Evolutionary conservation across 2,888 invertebrate genomes (phyloP), one percentile per base, ranked within the genome.

Genomic region (Drosophila imparisetae): DNA sequence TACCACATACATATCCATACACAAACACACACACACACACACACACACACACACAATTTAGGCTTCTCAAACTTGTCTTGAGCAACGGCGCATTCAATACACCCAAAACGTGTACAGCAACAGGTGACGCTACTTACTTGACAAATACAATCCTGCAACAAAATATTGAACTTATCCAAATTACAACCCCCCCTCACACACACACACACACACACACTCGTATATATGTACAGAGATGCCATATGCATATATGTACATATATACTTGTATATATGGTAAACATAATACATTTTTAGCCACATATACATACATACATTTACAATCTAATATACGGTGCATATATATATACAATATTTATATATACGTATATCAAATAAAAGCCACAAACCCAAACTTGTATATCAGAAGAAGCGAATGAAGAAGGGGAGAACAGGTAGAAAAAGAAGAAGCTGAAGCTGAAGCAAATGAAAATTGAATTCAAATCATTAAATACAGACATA

Each of bases 1-100:
- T 82, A 74, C 50, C 55, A 62, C 83, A 81, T 75, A 80, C 82
- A 83, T 76, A 83, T 80, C 80, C 65, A 66, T 66, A 81, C 59
- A 63, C 53, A 45, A 18, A 55, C 38, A 72, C 64, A 62, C 27
- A 30, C 11, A 40, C 32, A 55, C 32, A 54, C 38, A n/a, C 15
- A 32, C 21, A 50, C 24, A 67, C n/a, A 48, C 4, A 18, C 6
- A 61, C 15, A 45, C n/a, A 45, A 27, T 42, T 49, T 38, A 55
- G 71, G 61, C 72, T 73, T 60, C 45, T 68, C 48, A 69, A 57
- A 54, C 68, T 68, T 75, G 55, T 49, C 52, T 24, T 36, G 30
- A 30, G 18, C 18, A 30, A 24, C 15, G 24, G 45, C 15, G 21
- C 38, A 38, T 38, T 18, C 21, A 30, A 21, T 6, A 45, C 21